Evolutionary conservation across 2,113 vertebrate genomes (phyloP).

Genomic region (Lepus timidus): DNA sequence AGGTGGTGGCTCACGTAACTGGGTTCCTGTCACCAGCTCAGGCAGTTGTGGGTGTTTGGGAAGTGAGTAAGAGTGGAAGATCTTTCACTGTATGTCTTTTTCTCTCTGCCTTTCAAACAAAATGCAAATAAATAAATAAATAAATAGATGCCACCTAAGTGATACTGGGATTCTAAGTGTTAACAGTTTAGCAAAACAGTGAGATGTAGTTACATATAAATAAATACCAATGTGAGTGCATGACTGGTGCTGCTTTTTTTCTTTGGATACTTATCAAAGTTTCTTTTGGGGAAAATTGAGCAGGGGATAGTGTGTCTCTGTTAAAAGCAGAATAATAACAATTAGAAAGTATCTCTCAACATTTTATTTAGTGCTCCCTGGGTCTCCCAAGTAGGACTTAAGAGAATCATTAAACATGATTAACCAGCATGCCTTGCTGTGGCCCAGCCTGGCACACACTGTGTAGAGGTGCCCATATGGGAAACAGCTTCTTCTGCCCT

Average conservation of each 20-base stretch:
- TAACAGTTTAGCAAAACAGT: slow-evolving; percentile 22
- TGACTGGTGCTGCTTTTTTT: background rate
- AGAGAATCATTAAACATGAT: background rate
- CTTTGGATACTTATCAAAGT: background rate
- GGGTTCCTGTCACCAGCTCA: no score
- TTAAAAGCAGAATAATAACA: slow-evolving; percentile 33
- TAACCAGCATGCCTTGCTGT: background rate
- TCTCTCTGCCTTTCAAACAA: no score
- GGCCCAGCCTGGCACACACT: background rate
- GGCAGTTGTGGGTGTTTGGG: no score
- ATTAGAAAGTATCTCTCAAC: background rate
- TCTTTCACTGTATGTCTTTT: no score
- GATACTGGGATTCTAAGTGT: background rate
- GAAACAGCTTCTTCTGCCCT: background rate
- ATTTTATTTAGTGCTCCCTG: background rate
- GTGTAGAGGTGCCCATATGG: background rate
- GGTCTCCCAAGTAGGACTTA: background rate
- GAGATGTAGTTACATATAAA: background rate
- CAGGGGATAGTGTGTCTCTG: background rate
- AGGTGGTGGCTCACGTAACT: no score
- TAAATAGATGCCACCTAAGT: background rate
- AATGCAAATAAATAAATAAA: no score
- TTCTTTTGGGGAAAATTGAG: slow-evolving; percentile 1
- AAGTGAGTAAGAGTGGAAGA: no score
- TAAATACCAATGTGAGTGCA: background rate